Percentiles rank a stretch among this genome's conserved stretches.
Evolutionary conservation across 1,140 invertebrate genomes (phyloP).

Genomic region (Papilio dardanus): DNA sequence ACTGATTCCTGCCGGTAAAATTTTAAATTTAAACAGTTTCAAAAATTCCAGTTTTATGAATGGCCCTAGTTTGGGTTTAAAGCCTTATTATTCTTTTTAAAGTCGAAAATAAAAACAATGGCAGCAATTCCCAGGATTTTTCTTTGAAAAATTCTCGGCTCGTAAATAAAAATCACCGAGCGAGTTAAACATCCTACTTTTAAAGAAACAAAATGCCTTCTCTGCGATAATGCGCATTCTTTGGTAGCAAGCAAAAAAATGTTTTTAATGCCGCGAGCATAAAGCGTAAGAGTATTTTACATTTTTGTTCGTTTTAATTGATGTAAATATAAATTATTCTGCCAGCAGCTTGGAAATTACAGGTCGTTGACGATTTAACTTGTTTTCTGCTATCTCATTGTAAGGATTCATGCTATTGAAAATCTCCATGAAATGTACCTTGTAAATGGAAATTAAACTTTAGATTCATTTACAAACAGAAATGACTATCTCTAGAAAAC

Average conservation of each 20-base stretch:
- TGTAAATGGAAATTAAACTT: background rate
- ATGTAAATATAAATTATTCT: constrained; percentile 6
- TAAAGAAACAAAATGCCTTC: constrained; percentile 31
- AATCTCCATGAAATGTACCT: background rate
- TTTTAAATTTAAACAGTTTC: background rate
- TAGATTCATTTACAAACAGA: background rate
- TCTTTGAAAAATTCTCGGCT: constrained; percentile 2
- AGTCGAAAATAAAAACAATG: background rate
- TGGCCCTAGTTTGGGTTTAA: background rate
- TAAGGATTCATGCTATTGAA: background rate
- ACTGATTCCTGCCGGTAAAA: background rate
- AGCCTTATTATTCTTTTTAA: constrained; percentile 7
- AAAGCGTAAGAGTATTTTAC: constrained; percentile 2
- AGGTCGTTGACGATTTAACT: background rate
- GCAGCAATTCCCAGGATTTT: constrained; percentile 3
- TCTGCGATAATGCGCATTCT: constrained; percentile 27
- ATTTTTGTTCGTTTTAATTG: constrained; percentile 25
- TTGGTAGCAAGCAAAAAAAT: constrained; percentile 15
- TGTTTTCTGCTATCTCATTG: background rate
- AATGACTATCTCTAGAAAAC: background rate
- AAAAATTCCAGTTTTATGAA: background rate
- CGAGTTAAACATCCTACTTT: constrained; percentile 31
- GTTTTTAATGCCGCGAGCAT: background rate
- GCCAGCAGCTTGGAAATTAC: background rate
- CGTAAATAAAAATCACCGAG: constrained; percentile 25